Conservation (phyloP, 2,797 vertebrate genomes). For the Galago senegalensis region DNA sequence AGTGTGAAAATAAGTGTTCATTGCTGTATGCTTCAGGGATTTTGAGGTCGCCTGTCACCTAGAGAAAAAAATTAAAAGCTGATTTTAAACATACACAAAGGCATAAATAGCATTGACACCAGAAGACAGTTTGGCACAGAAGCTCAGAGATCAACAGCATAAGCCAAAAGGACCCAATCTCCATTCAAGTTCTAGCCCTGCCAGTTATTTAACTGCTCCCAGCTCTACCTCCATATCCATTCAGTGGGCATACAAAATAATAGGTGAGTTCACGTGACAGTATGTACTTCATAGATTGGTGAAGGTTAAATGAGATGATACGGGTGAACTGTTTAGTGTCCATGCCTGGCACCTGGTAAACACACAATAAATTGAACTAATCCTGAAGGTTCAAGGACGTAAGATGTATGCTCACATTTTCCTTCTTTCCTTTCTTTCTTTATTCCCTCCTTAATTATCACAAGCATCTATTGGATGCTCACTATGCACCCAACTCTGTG, state of each 20-base stretch:
- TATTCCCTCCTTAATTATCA: not conserved
- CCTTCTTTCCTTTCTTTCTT: not conserved
- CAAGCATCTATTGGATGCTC: not conserved
- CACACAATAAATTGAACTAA: not conserved
- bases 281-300: not conserved
- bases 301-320: not conserved
- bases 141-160: not conserved
- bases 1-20: not conserved
- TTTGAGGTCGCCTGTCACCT: not conserved
- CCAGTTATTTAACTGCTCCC: not conserved
- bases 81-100: not conserved
- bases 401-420: accelerated
- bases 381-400: not conserved
- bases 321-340: not conserved
- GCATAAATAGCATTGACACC: not conserved
- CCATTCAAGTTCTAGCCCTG: not conserved
- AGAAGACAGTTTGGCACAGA: not conserved
- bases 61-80: not conserved
- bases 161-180: not conserved
- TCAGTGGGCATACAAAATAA: not conserved
- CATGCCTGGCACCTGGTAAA: not conserved
- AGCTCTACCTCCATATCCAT: not conserved
- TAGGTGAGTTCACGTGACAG: accelerated
- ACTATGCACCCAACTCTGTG: not conserved
- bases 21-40: not conserved